Conservation (phyloP, 2,888 invertebrate genomes). For the Agonopterix alstromeriana region DNA sequence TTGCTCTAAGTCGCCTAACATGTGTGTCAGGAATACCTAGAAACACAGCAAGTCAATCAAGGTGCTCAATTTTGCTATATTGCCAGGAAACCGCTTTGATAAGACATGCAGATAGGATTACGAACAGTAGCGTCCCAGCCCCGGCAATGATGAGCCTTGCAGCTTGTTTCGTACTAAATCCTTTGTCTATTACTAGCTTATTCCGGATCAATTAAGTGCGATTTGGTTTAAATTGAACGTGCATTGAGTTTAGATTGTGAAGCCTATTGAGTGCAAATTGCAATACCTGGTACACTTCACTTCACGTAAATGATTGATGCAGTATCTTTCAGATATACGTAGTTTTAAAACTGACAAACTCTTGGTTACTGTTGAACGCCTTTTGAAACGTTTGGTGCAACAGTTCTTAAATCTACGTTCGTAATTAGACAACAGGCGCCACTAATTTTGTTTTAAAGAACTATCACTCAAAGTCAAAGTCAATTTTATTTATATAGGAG, state of each 20-base stretch:
- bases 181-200: constrained; percentile 49
- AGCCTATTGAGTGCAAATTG: neutral
- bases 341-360: neutral
- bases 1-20: neutral
- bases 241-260: constrained; percentile 15
- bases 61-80: constrained; percentile 49
- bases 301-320: neutral
- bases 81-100: constrained; percentile 54
- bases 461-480: too few relatives aligned
- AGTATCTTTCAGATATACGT: too few relatives aligned
- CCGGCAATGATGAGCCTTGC: constrained; percentile 36
- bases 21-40: too few relatives aligned
- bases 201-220: constrained; percentile 45
- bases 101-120: constrained; percentile 63
- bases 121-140: constrained; percentile 28
- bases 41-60: constrained; percentile 29
- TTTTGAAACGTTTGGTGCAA: neutral
- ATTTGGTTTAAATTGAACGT: constrained; percentile 37
- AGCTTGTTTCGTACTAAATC: constrained; percentile 46
- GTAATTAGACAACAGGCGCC: too few relatives aligned
- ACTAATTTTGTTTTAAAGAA: too few relatives aligned
- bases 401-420: too few relatives aligned
- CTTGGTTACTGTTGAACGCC: neutral
- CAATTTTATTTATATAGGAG: too few relatives aligned
- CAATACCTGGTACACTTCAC: neutral